These are phyloP conservation scores for Lycopodina hypogea DNA, from an alignment of 37 sponge, comb jelly and placozoan species.

Conservation along the genomic window DNA sequence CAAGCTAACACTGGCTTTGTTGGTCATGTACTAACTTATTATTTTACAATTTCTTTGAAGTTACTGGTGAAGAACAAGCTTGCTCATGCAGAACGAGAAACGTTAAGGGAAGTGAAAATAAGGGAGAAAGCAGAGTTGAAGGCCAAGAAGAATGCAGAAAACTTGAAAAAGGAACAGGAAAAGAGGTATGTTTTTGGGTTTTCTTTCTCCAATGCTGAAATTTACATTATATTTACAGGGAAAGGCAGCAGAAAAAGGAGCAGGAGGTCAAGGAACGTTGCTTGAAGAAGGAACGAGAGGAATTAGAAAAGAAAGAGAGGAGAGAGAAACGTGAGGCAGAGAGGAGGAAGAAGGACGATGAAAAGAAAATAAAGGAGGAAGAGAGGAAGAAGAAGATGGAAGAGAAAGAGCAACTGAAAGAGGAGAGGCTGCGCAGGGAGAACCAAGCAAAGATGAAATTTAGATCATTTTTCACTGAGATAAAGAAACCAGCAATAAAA, in stretches of 20 bases:
- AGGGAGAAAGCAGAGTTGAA: slow-evolving; percentile 26
- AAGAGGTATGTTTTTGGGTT: slow-evolving; percentile 25
- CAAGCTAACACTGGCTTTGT: too few species aligned
- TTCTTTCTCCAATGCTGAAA: not conserved
- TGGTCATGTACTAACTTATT: too few species aligned
- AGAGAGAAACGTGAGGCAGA: slow-evolving; percentile 34
- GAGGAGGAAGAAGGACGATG: slow-evolving; percentile 38
- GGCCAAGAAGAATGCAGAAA: slow-evolving; percentile 50
- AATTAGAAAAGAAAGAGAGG: slow-evolving; percentile 30
- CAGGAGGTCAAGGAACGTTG: slow-evolving; percentile 28
- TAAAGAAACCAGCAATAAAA: not conserved
- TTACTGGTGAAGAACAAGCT: too few species aligned
- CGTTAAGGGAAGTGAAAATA: slow-evolving; percentile 8
- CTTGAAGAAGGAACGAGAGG: slow-evolving; percentile 22
- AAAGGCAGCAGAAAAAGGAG: slow-evolving; percentile 29
- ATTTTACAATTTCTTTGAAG: too few species aligned
- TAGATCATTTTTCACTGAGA: slow-evolving; percentile 32
- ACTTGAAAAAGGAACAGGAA: slow-evolving; percentile 30
- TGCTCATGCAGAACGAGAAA: slow-evolving; percentile 2
- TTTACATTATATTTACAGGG: slow-evolving; percentile 7
- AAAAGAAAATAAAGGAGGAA: slow-evolving; percentile 32
- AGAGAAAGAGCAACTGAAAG: slow-evolving; percentile 31
- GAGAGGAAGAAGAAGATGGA: slow-evolving; percentile 34
- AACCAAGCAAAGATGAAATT: slow-evolving; percentile 32
- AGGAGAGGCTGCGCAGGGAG: slow-evolving; percentile 26